Conservation (phyloP, 1,140 invertebrate genomes). For the Atta colombica region DNA sequence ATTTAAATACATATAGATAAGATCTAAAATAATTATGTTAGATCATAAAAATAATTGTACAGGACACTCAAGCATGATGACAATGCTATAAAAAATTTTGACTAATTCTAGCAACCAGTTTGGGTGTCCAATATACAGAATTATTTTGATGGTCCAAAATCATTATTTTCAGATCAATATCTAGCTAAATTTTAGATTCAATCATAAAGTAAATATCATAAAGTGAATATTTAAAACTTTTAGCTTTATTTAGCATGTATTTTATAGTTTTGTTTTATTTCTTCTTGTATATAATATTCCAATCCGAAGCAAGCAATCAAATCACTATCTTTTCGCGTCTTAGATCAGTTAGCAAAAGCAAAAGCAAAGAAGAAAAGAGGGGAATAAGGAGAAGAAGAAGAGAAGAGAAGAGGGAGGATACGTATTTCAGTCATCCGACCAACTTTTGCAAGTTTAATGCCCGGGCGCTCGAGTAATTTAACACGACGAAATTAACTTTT, state of each 20-base stretch:
- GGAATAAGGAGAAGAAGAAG: conserved; percentile 20
- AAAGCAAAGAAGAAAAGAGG: conserved; percentile 30
- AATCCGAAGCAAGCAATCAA: conserved; percentile 24
- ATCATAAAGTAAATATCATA: background rate
- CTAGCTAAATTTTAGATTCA: no score
- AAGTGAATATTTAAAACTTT: background rate
- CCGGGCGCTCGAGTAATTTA: conserved; percentile 85
- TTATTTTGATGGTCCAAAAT: no score
- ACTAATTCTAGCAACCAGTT: no score
- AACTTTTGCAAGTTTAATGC: conserved; percentile 86
- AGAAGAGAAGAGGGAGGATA: conserved; percentile 75
- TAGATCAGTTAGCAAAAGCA: conserved; percentile 48
- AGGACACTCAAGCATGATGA: no score
- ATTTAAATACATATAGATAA: no score
- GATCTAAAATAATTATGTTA: no score
- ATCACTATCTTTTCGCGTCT: conserved; percentile 45
- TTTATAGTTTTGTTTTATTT: background rate
- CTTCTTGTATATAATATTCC: background rate
- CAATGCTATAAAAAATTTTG: no score
- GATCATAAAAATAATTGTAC: no score
- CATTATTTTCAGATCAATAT: no score
- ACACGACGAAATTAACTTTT: conserved; percentile 86
- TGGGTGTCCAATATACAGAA: no score
- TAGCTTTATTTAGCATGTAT: background rate
- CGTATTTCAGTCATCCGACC: conserved; percentile 84